Percentiles rank a stretch among this genome's conserved stretches.
Conservation (phyloP, 2,797 vertebrate genomes). For the Meda fulgida region DNA sequence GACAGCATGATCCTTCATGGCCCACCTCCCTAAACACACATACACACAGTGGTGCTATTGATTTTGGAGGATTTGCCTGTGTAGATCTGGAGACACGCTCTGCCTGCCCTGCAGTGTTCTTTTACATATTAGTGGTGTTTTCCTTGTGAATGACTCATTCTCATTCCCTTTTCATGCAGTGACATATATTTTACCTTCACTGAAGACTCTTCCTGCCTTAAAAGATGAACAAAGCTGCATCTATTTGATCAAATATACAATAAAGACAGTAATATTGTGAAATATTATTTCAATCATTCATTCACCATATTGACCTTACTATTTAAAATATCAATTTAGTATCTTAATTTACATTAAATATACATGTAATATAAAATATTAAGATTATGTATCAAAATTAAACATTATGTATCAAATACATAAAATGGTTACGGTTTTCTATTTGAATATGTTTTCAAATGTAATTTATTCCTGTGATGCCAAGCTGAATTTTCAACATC, state of each 20-base stretch:
- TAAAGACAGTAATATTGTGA: not conserved
- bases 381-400: not conserved
- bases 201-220: not conserved
- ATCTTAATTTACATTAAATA: not conserved
- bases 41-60: constrained; percentile 35
- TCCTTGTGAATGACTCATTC: not conserved
- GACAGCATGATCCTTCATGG: constrained; percentile 70
- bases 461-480: no score
- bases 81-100: constrained; percentile 24
- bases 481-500: not conserved
- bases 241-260: not conserved
- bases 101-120: not conserved
- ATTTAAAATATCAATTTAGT: not conserved
- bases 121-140: constrained; percentile 26
- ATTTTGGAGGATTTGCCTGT: constrained; percentile 43
- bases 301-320: not conserved
- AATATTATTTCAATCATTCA: not conserved
- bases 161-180: not conserved
- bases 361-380: not conserved
- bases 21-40: constrained; percentile 32
- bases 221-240: not conserved
- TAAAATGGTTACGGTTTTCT: not conserved
- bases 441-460: not conserved
- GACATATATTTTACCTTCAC: not conserved
- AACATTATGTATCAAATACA: no score